phyloP scores from a whole-genome alignment of 1,140 invertebrate genomes.

The Zaprionus ghesquierei region DNA sequence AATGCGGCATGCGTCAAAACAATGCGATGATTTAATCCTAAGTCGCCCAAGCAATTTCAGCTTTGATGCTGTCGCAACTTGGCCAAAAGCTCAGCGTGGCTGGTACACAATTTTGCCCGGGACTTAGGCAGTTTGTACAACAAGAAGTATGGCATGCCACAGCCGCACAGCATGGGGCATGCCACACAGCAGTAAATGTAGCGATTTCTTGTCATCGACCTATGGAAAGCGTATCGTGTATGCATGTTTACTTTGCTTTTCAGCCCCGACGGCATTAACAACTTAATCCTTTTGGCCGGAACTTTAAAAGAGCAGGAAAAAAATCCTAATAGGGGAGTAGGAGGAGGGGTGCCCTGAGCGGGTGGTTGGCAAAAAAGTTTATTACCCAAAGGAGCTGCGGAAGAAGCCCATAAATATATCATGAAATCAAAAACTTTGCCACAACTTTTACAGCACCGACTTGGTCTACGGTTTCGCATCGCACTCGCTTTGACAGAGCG shows the following conservation, averaged over 20 bases:
- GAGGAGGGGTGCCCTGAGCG: background rate
- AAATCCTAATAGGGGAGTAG: background rate
- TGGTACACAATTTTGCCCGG: background rate
- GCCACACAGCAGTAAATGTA: background rate
- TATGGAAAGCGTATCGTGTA: background rate
- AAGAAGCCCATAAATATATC: constrained; percentile 78
- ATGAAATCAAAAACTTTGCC: constrained; percentile 78
- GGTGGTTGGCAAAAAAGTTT: constrained; percentile 55
- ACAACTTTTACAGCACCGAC: constrained; percentile 53
- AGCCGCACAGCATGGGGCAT: background rate
- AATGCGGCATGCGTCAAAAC: background rate
- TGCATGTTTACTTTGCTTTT: background rate
- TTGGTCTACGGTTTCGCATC: background rate
- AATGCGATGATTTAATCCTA: background rate
- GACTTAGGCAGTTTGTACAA: background rate
- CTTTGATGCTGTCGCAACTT: background rate
- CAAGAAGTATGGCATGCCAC: background rate
- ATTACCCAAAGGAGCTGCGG: constrained; percentile 74
- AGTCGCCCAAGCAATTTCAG: background rate
- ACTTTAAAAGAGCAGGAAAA: constrained; percentile 41
- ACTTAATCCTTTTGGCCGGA: constrained; percentile 3
- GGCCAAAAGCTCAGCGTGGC: background rate
- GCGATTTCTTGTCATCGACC: background rate
- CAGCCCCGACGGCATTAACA: background rate
- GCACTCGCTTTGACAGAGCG: constrained; percentile 19